Evolutionary conservation across 2,113 vertebrate species (phyloP).

Genomic region (Todiramphus saurophagus): DNA sequence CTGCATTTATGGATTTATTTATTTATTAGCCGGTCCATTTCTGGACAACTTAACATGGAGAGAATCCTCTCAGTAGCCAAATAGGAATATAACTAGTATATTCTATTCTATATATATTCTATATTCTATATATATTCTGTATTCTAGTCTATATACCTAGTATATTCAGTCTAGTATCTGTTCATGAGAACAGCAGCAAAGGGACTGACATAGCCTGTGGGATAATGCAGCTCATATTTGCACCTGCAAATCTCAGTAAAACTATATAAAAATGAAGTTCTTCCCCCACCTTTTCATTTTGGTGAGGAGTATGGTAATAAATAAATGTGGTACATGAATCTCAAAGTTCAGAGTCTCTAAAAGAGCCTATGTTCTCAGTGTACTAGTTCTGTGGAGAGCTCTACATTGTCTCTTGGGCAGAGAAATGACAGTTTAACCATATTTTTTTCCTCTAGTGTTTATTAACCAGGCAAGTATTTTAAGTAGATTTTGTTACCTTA

Average conservation of each 20-base stretch:
- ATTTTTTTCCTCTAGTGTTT: neutral
- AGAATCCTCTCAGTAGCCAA: neutral
- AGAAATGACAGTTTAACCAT: neutral
- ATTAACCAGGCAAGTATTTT: neutral
- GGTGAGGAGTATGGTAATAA: neutral
- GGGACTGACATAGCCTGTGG: neutral
- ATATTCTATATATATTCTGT: too few relatives aligned
- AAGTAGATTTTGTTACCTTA: neutral
- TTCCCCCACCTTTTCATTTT: neutral
- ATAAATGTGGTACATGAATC: neutral
- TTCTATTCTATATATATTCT: too few relatives aligned
- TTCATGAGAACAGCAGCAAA: neutral
- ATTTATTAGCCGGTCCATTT: neutral
- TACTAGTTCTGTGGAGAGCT: neutral
- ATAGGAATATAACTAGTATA: neutral
- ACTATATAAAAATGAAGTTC: neutral
- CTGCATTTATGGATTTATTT: neutral
- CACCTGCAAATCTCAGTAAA: neutral
- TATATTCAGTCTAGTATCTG: neutral
- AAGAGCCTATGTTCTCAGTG: neutral
- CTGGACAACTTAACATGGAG: neutral
- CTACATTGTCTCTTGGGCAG: neutral
- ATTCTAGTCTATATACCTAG: too few relatives aligned
- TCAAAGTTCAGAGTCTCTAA: neutral
- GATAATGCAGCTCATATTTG: neutral